Conservation (phyloP, 37 sponge, comb jelly and placozoan genomes). For the Trichoplax adhaerens region DNA sequence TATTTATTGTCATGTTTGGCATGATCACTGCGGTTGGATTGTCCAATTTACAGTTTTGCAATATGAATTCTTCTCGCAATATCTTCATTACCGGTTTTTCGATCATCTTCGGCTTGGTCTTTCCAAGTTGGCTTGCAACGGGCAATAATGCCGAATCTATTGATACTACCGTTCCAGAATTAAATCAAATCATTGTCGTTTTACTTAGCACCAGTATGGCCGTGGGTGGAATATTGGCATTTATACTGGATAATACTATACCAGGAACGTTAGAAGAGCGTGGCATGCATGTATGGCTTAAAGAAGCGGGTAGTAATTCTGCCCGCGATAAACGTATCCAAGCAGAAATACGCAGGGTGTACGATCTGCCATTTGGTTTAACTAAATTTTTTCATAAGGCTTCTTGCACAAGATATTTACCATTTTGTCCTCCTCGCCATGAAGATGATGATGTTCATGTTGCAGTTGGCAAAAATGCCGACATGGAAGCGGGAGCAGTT, state of each 20-base stretch:
- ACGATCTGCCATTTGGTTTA: no score
- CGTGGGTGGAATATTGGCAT: constrained; percentile 13
- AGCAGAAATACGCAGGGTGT: no score
- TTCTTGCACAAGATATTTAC: no score
- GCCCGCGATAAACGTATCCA: no score
- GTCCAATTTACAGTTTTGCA: constrained; percentile 14
- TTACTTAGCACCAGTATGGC: constrained; percentile 14
- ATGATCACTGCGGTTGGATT: constrained; percentile 16
- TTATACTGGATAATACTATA: constrained; percentile 16
- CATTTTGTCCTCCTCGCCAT: no score
- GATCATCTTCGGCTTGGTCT: constrained; percentile 9
- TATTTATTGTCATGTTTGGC: constrained; percentile 22
- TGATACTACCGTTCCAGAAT: neutral
- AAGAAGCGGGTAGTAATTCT: neutral
- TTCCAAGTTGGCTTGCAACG: constrained; percentile 4
- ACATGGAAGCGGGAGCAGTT: no score
- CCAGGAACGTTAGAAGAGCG: constrained; percentile 18
- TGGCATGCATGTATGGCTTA: constrained; percentile 1
- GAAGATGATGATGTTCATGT: no score
- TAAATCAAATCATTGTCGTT: constrained; percentile 10
- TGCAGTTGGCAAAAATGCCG: no score
- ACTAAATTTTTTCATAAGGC: no score
- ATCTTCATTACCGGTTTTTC: constrained; percentile 18
- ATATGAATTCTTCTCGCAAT: constrained; percentile 15
- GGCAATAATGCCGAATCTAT: neutral